phyloP scores from a whole-genome alignment of 2,113 vertebrate species.

The Ranitomeya imitator region DNA sequence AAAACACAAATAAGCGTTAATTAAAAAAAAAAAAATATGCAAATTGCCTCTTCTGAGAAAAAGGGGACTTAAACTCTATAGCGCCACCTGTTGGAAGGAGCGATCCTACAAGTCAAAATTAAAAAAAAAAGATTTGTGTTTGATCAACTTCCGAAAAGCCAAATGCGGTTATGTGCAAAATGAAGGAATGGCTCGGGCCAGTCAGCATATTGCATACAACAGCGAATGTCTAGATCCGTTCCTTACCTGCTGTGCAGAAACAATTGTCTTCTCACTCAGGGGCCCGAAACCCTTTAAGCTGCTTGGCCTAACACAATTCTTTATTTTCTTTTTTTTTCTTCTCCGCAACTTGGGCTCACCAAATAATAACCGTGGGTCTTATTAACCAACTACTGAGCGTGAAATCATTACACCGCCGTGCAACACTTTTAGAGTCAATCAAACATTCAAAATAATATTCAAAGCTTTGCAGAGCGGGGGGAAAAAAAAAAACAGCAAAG shows the following conservation, averaged over 20 bases:
- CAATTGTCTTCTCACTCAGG: constrained; percentile 72
- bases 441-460: constrained; percentile 29
- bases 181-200: constrained; percentile 71
- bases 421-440: constrained; percentile 70
- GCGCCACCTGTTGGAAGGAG: too few species aligned
- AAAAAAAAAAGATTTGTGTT: constrained; percentile 55
- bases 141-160: constrained; percentile 63
- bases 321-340: constrained; percentile 57
- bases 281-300: constrained; percentile 68
- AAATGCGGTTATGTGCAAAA: constrained; percentile 68
- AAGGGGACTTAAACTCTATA: too few species aligned
- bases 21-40: constrained; percentile 46
- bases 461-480: neutral
- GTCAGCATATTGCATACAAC: constrained; percentile 68
- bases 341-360: constrained; percentile 65
- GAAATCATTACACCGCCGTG: constrained; percentile 73
- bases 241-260: constrained; percentile 76
- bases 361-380: constrained; percentile 74
- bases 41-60: too few species aligned
- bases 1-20: constrained; percentile 68
- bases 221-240: constrained; percentile 68
- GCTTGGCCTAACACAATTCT: constrained; percentile 68
- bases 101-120: too few species aligned
- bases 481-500: neutral
- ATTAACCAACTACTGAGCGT: constrained; percentile 78